Evolutionary conservation across 1,140 invertebrate species (phyloP), one percentile per base, ranked within the genome.

Genomic region (Magallana gigas): DNA sequence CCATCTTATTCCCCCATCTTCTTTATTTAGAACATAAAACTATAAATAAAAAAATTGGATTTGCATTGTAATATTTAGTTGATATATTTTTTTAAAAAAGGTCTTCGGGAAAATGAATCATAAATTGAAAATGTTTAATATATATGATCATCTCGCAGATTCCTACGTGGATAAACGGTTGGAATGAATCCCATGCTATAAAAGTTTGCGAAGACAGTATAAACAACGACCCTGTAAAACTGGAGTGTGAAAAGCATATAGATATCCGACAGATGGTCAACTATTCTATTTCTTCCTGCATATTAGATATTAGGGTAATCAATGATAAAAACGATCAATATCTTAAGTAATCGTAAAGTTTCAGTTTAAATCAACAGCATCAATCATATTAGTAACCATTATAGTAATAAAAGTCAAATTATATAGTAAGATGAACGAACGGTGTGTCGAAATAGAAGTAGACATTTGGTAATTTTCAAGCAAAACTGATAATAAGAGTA

Each of bases 271-370:
- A 71, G 8, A 23, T 18, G 8, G 16, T 18, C 64, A 71, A 23
- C 11, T 11, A 18, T 71, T 16, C 64, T 23, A 71, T 71, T 9
- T 16, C 16, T 18, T n/a, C 16, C 9, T 71, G 64, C 18, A 71
- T 71, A 29, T 18, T 71, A 29, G 64, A 71, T 71, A 71, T 71
- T 23, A 23, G 64, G 64, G 64, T 71, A 71, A 71, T 18, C 11
- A 2, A 23, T 18, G 9, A 8, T 68, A n/a, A 18, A 6, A 62
- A n/a, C 14, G 6, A 6, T 62, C 18, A n/a, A 62, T 18, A 23
- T 71, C n/a, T 18, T 71, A 1, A 1, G 1, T 36, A 36, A 36
- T 36, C 36, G 36, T 36, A 36, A 1, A 36, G 36, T 36, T 36
- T 36, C 36, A 36, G 3, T 36, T 36, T 36, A 1, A 3, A 36